Evolutionary conservation across 2,113 vertebrate genomes (phyloP).

Genomic region (Verasper variegatus): DNA sequence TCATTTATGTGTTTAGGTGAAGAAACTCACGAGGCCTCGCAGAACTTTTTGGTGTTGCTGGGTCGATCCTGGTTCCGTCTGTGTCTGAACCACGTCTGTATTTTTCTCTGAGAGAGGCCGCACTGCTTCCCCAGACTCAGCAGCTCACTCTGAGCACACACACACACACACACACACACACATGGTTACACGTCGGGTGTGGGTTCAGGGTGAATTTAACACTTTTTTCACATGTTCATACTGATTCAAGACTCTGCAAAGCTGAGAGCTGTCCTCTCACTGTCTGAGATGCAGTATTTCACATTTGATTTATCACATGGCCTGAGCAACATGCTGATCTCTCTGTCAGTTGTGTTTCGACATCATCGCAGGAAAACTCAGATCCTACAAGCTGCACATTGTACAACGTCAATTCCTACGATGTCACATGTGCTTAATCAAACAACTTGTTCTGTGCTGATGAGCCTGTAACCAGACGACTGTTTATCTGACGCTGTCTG

Average conservation of each 20-base stretch:
- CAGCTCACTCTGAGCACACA: conserved; percentile 69
- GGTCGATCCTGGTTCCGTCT: conserved; percentile 88
- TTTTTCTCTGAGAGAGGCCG: conserved; percentile 83
- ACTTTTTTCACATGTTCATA: not conserved
- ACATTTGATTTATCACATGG: not conserved
- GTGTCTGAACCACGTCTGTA: conserved; percentile 88
- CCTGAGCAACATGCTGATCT: not conserved
- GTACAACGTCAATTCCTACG: not conserved
- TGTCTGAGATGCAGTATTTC: not conserved
- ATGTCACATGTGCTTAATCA: conserved; percentile 1
- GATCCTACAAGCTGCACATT: not conserved
- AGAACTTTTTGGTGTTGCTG: conserved; percentile 89
- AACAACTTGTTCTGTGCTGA: conserved; percentile 7
- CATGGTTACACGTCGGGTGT: not conserved
- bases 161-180: conserved; percentile 22
- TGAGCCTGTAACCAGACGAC: conserved; percentile 5
- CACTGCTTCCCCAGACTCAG: conserved; percentile 84
- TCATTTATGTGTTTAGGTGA: not conserved
- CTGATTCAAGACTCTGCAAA: too few relatives aligned
- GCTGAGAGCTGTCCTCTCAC: not conserved
- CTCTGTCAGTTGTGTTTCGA: not conserved
- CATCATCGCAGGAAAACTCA: not conserved
- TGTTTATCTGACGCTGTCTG: not conserved
- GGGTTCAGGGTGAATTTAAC: not conserved
- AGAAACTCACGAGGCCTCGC: conserved; percentile 88